Base-by-base conservation (phyloP, 64 coral and sea anemone species). In the Orbicella faveolata region DNA sequence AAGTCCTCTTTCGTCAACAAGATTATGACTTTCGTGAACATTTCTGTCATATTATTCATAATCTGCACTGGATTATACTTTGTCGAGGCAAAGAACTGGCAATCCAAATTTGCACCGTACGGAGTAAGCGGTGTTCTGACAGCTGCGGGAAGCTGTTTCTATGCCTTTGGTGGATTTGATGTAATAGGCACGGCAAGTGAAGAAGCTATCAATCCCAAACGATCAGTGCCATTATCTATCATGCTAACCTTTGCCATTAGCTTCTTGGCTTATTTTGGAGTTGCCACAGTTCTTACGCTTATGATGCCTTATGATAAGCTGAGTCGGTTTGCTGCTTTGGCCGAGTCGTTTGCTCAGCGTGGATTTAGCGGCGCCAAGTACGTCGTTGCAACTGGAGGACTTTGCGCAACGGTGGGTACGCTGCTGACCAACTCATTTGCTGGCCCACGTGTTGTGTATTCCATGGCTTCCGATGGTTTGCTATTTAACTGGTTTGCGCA, bases 191-290 rank as follows among this genome's bases (percentile, higher is more conserved):
- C 90, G 0, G 94, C 94, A 12, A 52, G 90, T 7, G 94, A 95
- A 89, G 94, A 95, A 63, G 87, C 94, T 20, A 69, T 91, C 4
- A 91, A 95, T 55, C 93, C 93, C 19, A 95, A 91, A 54, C 89
- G 84, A 25, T 88, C 94, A 53, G 12, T 95, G 20, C 94, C 94
- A 30, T 19, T 92, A 20, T 76, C 89, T 2, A 92, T 92, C 36
- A 76, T 95, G 25, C 75, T 95, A 2, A 81, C 81, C 5, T 79
- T 95, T 20, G 53, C 73, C 0, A 79, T 95, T 36, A 95, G 94
- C 83, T 95, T 95, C 52, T 37, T 95, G 17, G 90, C 94, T 18
- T 95, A 95, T 41, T 95, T 95, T 78, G 94, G 94, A 21, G 94
- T 92, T 13, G 90, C 94, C 7, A 92, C 90, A 10, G 73, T 91